Evolutionary conservation across 2,797 vertebrate species (phyloP), one percentile per base, ranked within the genome.

Genomic region (Anniella stebbinsi): DNA sequence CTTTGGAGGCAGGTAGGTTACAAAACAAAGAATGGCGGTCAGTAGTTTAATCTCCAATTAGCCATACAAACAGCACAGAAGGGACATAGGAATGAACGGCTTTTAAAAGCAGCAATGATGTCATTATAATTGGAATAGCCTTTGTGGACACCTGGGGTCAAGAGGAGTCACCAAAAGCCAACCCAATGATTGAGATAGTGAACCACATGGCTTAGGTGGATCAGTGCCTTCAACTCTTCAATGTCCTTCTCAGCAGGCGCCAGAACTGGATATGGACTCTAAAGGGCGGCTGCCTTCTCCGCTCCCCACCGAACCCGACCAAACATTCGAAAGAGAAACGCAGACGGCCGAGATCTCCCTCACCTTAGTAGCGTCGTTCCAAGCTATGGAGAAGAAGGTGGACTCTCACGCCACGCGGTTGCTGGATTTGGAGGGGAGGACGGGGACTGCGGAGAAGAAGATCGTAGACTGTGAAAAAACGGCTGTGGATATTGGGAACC

Each of bases 321-420:
- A 92, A 69, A 95, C 95, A 15, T 95, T 91, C 1, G 96, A 96
- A 86, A 88, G 91, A 63, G 95, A 95, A 82, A 95, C 94, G 4
- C 96, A 95, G 93, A 93, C 95, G 0, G 94, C 96, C 0, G 96
- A 96, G 92, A 93, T 96, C 88, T 96, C 96, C 8, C 91, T 97
- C 48, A 94, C 95, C 6, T 73, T 95, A 72, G 87, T 96, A 89
- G 90, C 96, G 0, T 94, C 96, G 0, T 85, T 95, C 80, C 96
- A 95, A 92, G 95, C 95, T 0, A 75, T 96, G 91, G 95, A 96
- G 91, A 90, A 94, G 66, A 96, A 96, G 91, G 94, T 95, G 90
- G 96, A 96, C 21, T 92, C 94, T 2, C 95, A 96, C 1, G 92
- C 94, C 54, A 91, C 93, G 12, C 94, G 88, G 30, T 88, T 97